Evolutionary conservation across 2,113 vertebrate species (phyloP), one percentile per base, ranked within the genome.

Genomic region (Spilogale gracilis): DNA sequence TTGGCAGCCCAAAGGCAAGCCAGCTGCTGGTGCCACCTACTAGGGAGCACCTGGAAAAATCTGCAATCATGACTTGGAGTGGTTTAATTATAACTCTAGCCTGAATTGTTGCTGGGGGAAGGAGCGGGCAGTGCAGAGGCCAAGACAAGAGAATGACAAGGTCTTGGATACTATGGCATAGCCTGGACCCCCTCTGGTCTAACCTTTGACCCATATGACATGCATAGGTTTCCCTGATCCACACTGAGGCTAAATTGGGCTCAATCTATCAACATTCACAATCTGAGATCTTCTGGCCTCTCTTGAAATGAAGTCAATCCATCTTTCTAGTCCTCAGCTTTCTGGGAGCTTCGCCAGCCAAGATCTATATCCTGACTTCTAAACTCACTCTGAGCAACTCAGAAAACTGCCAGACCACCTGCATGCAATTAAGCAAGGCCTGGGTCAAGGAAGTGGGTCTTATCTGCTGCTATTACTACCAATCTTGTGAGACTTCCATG

Each of bases 331-430:
- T 95, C 56, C 93, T 84, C 80, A 32, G n/a, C 67, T 86, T 93
- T 92, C 95, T 97, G 96, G 90, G 97, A 98, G 94, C 71, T 81
- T 87, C 18, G 60, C 58, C 89, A 98, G 73, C 71, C 78, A 67
- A 67, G 43, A 88, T 94, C 82, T 93, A 4, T 81, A 95, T 27
- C 88, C 48, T 78, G 83, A 43, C 78, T 92, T 32, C 52, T 96
- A 74, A 98, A 71, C 91, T 93, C 38, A 74, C 71, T 52, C 92
- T 9, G 80, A 90, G 56, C 12, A 48, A 50, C 23, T 94, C 84
- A 84, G 95, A 9, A 97, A 81, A 73, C 92, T 81, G 45, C 38
- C 91, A 97, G 95, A 82, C 48, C 96, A 83, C 61, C 74, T 94
- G 18, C 11, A 71, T 23, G 10, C 6, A 16, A 48, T 61, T 56